A percentile compares a stretch with the other conserved stretches of the same genome.
Conservation (phyloP, 2,113 vertebrate genomes). For the Oryzias melastigma region DNA sequence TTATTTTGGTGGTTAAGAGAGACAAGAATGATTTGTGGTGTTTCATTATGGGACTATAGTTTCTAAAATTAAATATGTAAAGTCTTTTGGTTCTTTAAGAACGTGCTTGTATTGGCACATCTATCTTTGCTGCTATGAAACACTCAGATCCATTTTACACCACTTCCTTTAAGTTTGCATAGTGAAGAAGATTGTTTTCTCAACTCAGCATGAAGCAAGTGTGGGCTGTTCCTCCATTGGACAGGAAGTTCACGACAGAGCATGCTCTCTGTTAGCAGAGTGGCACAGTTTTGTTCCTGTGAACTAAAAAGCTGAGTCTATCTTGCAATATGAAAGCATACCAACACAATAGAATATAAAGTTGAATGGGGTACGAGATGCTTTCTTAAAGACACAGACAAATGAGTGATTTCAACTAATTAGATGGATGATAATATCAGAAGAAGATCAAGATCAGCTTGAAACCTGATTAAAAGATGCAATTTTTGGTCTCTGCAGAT, state of each 20-base stretch:
- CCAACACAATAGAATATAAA: background rate
- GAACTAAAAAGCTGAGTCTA: constrained; percentile 28
- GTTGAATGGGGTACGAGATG: too few species aligned
- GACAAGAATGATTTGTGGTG: too few species aligned
- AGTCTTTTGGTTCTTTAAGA: constrained; percentile 20
- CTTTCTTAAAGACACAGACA: too few species aligned
- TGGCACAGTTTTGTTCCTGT: constrained; percentile 41
- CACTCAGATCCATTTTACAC: constrained; percentile 69
- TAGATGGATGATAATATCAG: too few species aligned
- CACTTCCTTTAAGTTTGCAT: constrained; percentile 80
- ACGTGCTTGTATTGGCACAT: constrained; percentile 35
- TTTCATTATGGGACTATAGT: background rate
- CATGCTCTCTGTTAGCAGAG: constrained; percentile 66
- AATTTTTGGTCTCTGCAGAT: too few species aligned
- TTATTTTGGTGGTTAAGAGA: too few species aligned
- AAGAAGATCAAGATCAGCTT: too few species aligned
- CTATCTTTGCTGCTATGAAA: constrained; percentile 52
- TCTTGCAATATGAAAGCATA: constrained; percentile 10
- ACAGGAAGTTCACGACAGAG: constrained; percentile 69
- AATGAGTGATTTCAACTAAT: too few species aligned
- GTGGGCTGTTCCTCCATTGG: constrained; percentile 53
- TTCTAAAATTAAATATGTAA: background rate
- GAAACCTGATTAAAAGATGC: too few species aligned
- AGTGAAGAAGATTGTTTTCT: constrained; percentile 72
- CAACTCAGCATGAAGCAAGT: constrained; percentile 61